phyloP scores from a whole-genome alignment of 2,888 invertebrate genomes.

The Cancer borealis region DNA sequence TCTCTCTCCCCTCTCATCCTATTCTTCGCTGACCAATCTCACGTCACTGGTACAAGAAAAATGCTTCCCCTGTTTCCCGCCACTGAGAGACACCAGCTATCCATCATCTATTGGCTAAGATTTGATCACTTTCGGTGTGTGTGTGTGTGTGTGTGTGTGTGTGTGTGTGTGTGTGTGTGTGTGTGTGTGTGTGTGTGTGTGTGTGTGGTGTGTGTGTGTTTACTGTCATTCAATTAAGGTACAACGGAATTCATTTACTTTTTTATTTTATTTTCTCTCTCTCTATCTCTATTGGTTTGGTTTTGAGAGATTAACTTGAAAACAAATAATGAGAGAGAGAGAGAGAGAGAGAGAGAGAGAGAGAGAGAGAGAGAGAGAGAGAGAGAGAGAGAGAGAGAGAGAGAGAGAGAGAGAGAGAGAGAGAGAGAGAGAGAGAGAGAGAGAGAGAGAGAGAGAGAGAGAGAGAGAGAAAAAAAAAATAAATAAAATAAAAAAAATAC shows the following conservation, averaged over 20 bases:
- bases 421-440: slow-evolving; percentile 21
- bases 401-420: slow-evolving; percentile 45
- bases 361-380: slow-evolving; percentile 43
- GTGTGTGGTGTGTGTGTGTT: background rate
- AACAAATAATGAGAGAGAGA: background rate
- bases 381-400: slow-evolving; percentile 42
- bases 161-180: background rate
- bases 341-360: background rate
- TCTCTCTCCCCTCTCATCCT: slow-evolving; percentile 29
- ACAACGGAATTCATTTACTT: background rate
- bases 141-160: background rate
- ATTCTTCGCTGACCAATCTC: slow-evolving; percentile 6
- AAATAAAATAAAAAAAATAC: background rate
- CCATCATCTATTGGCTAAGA: background rate
- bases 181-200: no score
- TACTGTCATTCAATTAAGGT: background rate
- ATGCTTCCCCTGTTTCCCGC: background rate
- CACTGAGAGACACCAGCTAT: background rate
- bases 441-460: background rate
- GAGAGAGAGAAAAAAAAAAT: background rate
- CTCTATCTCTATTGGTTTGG: background rate
- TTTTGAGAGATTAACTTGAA: no score
- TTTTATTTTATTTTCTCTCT: slow-evolving; percentile 11
- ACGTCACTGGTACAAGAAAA: background rate
- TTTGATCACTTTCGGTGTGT: background rate